Base-by-base conservation (phyloP, 2,888 invertebrate species). In the Mythimna albipuncta region DNA sequence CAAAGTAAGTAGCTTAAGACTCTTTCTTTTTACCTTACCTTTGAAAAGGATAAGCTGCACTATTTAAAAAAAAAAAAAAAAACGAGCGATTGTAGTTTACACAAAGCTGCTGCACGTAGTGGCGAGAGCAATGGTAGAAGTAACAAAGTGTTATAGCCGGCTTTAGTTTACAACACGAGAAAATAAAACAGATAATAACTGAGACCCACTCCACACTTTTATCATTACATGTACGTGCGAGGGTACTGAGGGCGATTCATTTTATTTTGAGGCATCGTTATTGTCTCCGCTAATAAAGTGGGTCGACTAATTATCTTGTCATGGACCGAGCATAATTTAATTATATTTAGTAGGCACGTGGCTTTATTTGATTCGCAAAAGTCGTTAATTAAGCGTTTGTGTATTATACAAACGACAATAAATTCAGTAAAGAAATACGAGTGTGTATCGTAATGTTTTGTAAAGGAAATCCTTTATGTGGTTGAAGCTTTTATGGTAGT, bases 401-500 rank as follows among this genome's bases (percentile, higher is more conserved):
- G 62, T 71, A 67, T 64, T 69, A 73, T 44, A 83, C 67, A 70
- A 77, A 77, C 55, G 63, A 61, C 64, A 26, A 83, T 75, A 75
- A 70, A 74, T 70, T 66, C 26, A 26, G 63, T 6, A 44, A 72
- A 62, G 65, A 77, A 64, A 55, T 79, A 72, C 62, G 58, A 52
- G 59, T 64, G 63, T 83, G 61, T 81, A 72, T 72, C 58, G 67
- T 80, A 65, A 76, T 67, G 65, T 79, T 79, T 79, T 79, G 70
- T 63, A 77, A 67, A 71, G 72, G 47, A 72, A 85, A 79, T 69
- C 78, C 75, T 82, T 81, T 81, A 84, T 85, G 80, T 73, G 80
- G 79, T 79, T 79, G 77, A 86, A 72, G 82, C 80, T 87, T 89
- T 86, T 84, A 89, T 86, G 77, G 85, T 83, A 87, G 82, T 88